A percentile compares a stretch with the other conserved stretches of the same genome.
Evolutionary conservation across 37 sponge, comb jelly and placozoan species (phyloP).

Genomic region (Diacarnus erythraeanus): DNA sequence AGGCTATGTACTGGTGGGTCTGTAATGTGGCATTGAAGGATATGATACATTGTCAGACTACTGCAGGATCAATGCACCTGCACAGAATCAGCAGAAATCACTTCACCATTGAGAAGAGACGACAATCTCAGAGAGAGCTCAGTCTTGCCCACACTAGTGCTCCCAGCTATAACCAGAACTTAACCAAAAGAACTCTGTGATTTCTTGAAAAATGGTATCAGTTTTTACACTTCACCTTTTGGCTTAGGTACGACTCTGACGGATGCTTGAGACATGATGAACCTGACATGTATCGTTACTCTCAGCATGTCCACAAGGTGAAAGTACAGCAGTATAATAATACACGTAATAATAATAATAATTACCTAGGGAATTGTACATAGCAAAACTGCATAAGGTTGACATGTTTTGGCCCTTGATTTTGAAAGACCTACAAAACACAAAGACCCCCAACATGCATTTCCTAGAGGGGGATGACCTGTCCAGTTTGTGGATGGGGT

Average conservation of each 20-base stretch:
- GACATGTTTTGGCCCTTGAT: too few relatives aligned
- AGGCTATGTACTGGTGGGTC: too few relatives aligned
- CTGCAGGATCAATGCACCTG: constrained; percentile 65
- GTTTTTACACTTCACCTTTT: background rate
- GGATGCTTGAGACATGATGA: background rate
- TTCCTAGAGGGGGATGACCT: too few relatives aligned
- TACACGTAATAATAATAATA: background rate
- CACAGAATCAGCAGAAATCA: constrained; percentile 95
- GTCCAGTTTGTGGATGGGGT: too few relatives aligned
- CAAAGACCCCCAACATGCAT: too few relatives aligned
- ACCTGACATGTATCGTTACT: background rate
- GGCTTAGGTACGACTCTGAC: background rate
- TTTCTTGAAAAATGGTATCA: background rate
- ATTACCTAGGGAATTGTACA: background rate
- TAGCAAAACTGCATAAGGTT: background rate
- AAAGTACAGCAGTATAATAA: background rate
- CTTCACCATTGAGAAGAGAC: constrained; percentile 77
- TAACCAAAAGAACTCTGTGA: background rate
- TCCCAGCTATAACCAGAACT: constrained; percentile 87
- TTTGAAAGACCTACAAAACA: too few relatives aligned
- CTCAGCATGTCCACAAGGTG: background rate
- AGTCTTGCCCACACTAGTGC: constrained; percentile 96
- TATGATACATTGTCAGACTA: too few relatives aligned
- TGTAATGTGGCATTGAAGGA: too few relatives aligned
- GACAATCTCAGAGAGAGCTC: constrained; percentile 85